phyloP scores from a whole-genome alignment of 1,140 invertebrate genomes.

The Diachasma alloeum region DNA sequence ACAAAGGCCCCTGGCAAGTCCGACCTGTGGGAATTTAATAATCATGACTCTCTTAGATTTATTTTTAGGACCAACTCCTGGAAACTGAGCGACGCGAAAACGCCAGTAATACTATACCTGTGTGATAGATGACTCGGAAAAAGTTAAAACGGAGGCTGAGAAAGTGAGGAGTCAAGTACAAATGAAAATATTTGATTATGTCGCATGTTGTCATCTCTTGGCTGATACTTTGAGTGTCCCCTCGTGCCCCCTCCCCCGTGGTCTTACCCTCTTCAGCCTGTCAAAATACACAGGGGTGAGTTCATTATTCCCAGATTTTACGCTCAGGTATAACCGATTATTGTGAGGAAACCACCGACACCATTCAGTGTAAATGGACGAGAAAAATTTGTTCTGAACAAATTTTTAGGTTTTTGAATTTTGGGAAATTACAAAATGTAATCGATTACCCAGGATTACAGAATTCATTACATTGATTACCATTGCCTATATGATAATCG shows the following conservation, averaged over 20 bases:
- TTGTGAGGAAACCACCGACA: not conserved
- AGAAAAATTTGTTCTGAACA: not conserved
- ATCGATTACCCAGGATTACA: no score
- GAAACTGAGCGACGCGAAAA: not conserved
- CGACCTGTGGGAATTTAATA: not conserved
- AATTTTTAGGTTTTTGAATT: no score
- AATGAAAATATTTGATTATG: not conserved
- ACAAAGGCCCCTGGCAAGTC: not conserved
- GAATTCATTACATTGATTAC: no score
- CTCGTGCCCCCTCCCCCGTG: not conserved
- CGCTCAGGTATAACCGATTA: not conserved
- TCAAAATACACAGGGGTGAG: not conserved
- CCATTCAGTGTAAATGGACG: not conserved
- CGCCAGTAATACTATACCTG: not conserved
- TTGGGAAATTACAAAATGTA: no score
- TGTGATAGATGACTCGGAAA: not conserved
- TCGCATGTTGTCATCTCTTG: not conserved
- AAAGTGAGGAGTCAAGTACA: not conserved
- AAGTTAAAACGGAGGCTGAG: not conserved
- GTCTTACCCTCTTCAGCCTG: not conserved
- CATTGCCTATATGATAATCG: no score
- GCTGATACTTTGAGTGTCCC: not conserved
- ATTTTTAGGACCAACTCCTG: not conserved
- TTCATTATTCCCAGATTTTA: not conserved
- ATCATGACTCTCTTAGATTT: not conserved